Conservation (phyloP, 2,888 invertebrate species). For the Sminthurinus aureus region DNA sequence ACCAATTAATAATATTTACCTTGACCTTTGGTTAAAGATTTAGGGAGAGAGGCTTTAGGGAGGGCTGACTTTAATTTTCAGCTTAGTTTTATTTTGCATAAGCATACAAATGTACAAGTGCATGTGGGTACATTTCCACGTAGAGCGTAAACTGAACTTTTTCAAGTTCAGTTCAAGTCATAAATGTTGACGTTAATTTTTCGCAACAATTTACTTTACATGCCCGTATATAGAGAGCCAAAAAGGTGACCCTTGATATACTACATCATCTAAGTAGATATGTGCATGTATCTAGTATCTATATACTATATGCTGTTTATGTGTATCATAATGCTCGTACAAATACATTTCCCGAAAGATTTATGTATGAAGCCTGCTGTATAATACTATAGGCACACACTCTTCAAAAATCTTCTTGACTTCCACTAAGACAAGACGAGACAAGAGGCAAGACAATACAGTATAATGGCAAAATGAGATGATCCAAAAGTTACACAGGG, state of each 20-base stretch:
- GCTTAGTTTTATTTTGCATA: neutral
- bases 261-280: neutral
- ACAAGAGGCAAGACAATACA: neutral
- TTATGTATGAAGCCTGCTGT: neutral
- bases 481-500: neutral
- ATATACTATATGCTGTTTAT: no score
- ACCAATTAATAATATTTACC: conserved; percentile 11
- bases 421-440: neutral
- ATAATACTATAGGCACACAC: neutral
- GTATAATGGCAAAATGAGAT: no score
- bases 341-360: neutral
- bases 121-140: neutral
- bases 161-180: conserved; percentile 2
- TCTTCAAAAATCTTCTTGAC: neutral
- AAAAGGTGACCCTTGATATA: no score
- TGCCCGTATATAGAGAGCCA: neutral
- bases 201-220: conserved; percentile 29
- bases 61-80: neutral
- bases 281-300: no score
- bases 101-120: no score
- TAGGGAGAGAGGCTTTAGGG: neutral
- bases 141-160: neutral
- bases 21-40: conserved; percentile 5
- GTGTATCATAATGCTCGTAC: no score
- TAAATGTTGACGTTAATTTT: conserved; percentile 28